Evolutionary conservation across 1,140 invertebrate genomes (phyloP).

Genomic region (Microplitis demolitor): DNA sequence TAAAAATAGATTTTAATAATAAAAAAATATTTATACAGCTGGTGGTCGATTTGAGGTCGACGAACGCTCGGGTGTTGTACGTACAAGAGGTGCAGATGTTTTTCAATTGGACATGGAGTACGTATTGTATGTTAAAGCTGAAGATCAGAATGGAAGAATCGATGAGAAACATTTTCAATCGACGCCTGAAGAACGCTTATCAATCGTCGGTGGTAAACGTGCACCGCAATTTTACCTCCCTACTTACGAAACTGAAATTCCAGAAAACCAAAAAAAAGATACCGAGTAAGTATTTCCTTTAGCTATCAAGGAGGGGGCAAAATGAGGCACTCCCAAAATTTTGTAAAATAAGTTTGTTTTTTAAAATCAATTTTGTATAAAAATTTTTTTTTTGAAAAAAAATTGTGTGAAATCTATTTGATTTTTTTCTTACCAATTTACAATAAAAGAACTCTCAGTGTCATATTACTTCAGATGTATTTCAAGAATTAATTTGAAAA

Average conservation of each 20-base stretch:
- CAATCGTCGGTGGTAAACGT: constrained; percentile 90
- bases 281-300: constrained; percentile 75
- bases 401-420: no score
- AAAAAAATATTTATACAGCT: constrained; percentile 54
- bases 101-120: constrained; percentile 97
- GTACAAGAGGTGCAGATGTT: constrained; percentile 86
- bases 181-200: constrained; percentile 87
- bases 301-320: background rate
- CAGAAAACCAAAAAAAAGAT: constrained; percentile 94
- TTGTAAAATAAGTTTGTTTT: no score
- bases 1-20: no score
- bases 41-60: constrained; percentile 86
- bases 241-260: constrained; percentile 91
- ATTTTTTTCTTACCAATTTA: no score
- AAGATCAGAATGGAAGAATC: constrained; percentile 91
- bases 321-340: no score
- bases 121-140: constrained; percentile 92
- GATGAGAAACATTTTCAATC: constrained; percentile 88
- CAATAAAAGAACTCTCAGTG: no score
- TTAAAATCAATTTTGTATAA: no score
- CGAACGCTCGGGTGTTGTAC: constrained; percentile 90
- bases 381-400: no score
- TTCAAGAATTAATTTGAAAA: no score
- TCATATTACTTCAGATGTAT: no score
- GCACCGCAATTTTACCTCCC: constrained; percentile 94